Base-by-base conservation (phyloP, 2,888 invertebrate genomes). In the Smittia aterrima region DNA sequence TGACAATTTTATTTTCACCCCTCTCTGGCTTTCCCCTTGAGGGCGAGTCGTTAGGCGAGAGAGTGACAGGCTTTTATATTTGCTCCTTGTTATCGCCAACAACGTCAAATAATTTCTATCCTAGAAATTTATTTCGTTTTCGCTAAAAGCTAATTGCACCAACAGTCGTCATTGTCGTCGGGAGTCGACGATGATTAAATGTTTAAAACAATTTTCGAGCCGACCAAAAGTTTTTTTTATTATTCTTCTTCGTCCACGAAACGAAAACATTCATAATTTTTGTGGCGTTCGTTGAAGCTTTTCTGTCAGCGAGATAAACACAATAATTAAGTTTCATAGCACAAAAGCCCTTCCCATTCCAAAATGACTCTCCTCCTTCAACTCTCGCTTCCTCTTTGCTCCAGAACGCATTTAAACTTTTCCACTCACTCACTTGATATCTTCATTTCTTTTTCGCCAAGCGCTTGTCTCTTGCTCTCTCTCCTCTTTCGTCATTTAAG, bases 1-100 rank as follows among this genome's bases (percentile, higher is more conserved):
- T 64, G 64, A 64, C 64, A 64, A 64, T 64, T 64, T 64, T 20
- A 64, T 64, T 64, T 64, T 64, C 47, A n/a, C 64, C 13, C 64
- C 25, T 24, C 25, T n/a, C 64, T 25, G 11, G 16, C 24, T n/a
- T 27, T 58, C 58, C 13, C 58, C 20, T 7, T 7, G 1, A 64
- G n/a, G 4, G 20, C 9, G 24, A 27, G 27, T 64, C 24, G 25
- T 62, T 62, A 18, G 13, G 25, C 1, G 20, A n/a, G 27, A 64
- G 16, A 64, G 24, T 64, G 64, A 64, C 24, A 64, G 25, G 18
- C 27, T 27, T 64, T 9, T 27, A 18, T n/a, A 18, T 64, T 27
- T 64, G n/a, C 11, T 9, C 25, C 24, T 11, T 9, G 25, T 64
- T 64, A 27, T 22, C 24, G 16, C 16, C 24, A 11, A 47, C 47